Conservation (phyloP, 2,888 invertebrate genomes). For the Macrosoma leucophasiata region DNA sequence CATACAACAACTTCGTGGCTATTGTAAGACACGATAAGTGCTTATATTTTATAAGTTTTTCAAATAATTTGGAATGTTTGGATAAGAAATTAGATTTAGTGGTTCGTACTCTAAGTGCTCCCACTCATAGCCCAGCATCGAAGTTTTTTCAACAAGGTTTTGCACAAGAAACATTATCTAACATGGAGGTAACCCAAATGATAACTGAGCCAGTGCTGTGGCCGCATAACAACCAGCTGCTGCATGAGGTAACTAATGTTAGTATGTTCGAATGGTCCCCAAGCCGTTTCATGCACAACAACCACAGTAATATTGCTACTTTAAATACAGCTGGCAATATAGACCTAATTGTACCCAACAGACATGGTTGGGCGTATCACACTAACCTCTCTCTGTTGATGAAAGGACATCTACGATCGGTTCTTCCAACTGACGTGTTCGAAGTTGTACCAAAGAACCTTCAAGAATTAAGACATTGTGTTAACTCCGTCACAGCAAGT, state of each 20-base stretch:
- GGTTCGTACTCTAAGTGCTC: conserved; percentile 37
- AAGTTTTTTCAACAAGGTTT: conserved; percentile 36
- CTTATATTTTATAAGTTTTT: conserved; percentile 42
- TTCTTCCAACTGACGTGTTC: conserved; percentile 18
- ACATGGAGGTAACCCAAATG: conserved; percentile 49
- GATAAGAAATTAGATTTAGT: conserved; percentile 47
- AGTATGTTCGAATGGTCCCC: conserved; percentile 50
- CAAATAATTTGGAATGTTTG: conserved; percentile 42
- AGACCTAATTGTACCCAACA: conserved; percentile 35
- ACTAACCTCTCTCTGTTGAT: too few relatives aligned
- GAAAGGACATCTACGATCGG: conserved; percentile 23
- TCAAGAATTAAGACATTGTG: conserved; percentile 37
- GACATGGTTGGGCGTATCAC: conserved; percentile 37
- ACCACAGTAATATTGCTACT: conserved; percentile 40
- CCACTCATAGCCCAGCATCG: conserved; percentile 41
- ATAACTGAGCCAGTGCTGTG: conserved; percentile 49
- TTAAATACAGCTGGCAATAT: conserved; percentile 56
- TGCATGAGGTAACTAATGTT: conserved; percentile 42
- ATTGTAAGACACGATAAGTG: conserved; percentile 45
- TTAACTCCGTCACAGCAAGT: conserved; percentile 37
- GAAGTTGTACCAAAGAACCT: conserved; percentile 28
- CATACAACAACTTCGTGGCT: conserved; percentile 44
- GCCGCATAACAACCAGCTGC: conserved; percentile 48
- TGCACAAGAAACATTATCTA: conserved; percentile 35
- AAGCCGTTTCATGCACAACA: conserved; percentile 31